Evolutionary conservation across 2,113 vertebrate species (phyloP).

Genomic region (Morone chrysops): DNA sequence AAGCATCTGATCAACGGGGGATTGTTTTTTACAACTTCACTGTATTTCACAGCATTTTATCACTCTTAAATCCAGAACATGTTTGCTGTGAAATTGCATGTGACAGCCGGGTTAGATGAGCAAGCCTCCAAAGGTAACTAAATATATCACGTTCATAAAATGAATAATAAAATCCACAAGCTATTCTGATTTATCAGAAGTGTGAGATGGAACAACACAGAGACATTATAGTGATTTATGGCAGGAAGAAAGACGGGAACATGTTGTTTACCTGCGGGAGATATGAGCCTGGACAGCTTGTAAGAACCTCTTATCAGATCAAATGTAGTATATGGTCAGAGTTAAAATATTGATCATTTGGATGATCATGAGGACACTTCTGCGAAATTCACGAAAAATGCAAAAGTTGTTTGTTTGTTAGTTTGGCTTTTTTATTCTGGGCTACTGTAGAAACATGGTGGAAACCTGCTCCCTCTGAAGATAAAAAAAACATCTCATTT

Average conservation of each 20-base stretch:
- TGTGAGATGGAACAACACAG: conserved; percentile 8
- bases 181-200: conserved; percentile 36
- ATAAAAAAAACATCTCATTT: too few species aligned
- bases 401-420: too few species aligned
- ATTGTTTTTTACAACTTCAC: conserved; percentile 1
- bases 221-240: conserved; percentile 36
- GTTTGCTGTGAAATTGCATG: conserved; percentile 22
- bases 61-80: background rate
- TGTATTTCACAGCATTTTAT: conserved; percentile 13
- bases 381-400: too few species aligned
- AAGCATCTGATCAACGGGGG: background rate
- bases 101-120: conserved; percentile 32
- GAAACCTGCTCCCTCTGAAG: too few species aligned
- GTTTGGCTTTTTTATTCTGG: too few species aligned
- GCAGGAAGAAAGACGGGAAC: background rate
- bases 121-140: conserved; percentile 5
- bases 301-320: background rate
- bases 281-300: conserved; percentile 8
- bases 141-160: conserved; percentile 45
- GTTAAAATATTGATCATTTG: background rate
- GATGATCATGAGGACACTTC: background rate
- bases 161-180: conserved; percentile 49
- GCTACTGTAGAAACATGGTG: too few species aligned
- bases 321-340: background rate
- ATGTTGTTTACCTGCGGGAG: conserved; percentile 21